Base-by-base conservation (phyloP, 2,113 vertebrate genomes). In the Corvus hawaiiensis region DNA sequence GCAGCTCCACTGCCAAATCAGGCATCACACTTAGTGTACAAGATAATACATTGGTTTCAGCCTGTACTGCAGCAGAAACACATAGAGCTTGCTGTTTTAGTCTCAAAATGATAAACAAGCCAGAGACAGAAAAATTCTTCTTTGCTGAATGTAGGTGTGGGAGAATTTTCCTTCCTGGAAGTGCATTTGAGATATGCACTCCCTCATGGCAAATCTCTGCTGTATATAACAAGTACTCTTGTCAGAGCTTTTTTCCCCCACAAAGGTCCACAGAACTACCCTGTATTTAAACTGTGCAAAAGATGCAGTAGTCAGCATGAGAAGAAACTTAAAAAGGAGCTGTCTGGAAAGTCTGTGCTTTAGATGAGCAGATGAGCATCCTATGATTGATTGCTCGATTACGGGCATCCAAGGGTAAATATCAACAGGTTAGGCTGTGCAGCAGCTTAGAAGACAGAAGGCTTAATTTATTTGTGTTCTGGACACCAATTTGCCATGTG, bases 121-220 rank as follows among this genome's bases (percentile, higher is more conserved):
- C 32, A 78, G 35, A 56, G 35, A 37, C 7, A 62, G 39, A 55
- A 86, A 88, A 73, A 33, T 6, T 73, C 0, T 69, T 69, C 13
- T 76, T 90, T 43, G 21, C 21, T 91, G 71, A 73, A 51, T 11
- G 9, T 17, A 33, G 16, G 3, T 5, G 1, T 48, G 14, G 48
- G 52, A 75, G 26, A 77, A 17, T 77, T 90, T 80, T 89, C 33
- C 24, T 62, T 77, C 39, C 39, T 69, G 39, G 59, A 85, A 74
- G 3, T 0, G 0, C 6, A 33, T 71, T 66, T 76, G 37, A 84
- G 54, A 51, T 39, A 33, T 2, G 8, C 4, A 33, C 1, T 35
- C 16, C 4, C 4, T 66, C 27, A 14, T 15, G 17, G 33, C 30
- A 77, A 74, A 64, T 55, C 13, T 76, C 35, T 83, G 30, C 27